Evolutionary conservation across 2,888 invertebrate species (phyloP).

Genomic region (Drosophila anomalata): DNA sequence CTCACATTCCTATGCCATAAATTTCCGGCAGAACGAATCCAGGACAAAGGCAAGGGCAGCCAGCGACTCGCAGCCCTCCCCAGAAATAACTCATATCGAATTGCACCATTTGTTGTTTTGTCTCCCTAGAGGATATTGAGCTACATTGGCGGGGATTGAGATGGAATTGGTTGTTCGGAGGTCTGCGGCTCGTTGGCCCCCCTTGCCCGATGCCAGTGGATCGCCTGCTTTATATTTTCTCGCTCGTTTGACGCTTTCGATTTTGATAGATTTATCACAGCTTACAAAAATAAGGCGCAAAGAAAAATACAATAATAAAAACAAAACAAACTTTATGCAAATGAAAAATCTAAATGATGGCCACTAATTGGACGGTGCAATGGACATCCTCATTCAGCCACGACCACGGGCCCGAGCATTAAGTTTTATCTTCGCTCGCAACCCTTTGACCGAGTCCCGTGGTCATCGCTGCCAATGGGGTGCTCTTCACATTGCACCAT

Average conservation of each 20-base stretch:
- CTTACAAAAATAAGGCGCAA: constrained; percentile 70
- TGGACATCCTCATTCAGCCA: constrained; percentile 46
- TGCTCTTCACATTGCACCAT: constrained; percentile 19
- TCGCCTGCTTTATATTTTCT: constrained; percentile 25
- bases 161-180: constrained; percentile 31
- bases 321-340: constrained; percentile 34
- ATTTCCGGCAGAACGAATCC: constrained; percentile 48
- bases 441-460: constrained; percentile 49
- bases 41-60: constrained; percentile 58
- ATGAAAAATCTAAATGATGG: constrained; percentile 37
- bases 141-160: constrained; percentile 34
- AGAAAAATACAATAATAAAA: constrained; percentile 51
- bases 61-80: constrained; percentile 52
- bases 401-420: constrained; percentile 53
- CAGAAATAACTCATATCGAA: constrained; percentile 64
- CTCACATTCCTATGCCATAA: constrained; percentile 54
- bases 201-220: constrained; percentile 57
- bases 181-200: constrained; percentile 45
- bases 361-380: constrained; percentile 54
- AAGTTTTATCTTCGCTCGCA: constrained; percentile 74
- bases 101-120: constrained; percentile 74
- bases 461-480: constrained; percentile 53
- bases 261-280: constrained; percentile 77
- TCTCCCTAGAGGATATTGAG: constrained; percentile 63
- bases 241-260: constrained; percentile 74